Conservation (phyloP, 2,113 vertebrate genomes). For the Uria lomvia region DNA sequence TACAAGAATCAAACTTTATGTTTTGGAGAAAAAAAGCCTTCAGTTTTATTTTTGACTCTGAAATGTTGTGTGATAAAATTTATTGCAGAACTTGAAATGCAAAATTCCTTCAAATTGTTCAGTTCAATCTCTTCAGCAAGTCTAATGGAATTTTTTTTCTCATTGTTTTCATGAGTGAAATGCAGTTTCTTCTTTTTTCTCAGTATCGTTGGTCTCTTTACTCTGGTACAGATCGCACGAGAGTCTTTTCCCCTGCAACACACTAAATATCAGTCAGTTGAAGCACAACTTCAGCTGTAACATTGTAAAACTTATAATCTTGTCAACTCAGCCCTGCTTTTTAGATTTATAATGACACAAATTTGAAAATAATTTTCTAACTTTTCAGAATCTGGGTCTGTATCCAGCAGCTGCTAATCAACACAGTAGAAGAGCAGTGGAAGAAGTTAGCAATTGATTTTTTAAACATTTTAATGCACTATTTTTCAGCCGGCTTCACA, state of each 20-base stretch:
- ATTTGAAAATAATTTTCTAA: neutral
- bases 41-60: neutral
- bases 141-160: neutral
- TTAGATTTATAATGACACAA: neutral
- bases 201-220: neutral
- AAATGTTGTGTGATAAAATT: neutral
- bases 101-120: neutral
- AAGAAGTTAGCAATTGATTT: neutral
- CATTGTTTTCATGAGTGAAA: neutral
- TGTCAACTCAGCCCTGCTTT: neutral
- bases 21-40: neutral
- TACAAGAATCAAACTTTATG: neutral
- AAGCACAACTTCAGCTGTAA: neutral
- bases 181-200: neutral
- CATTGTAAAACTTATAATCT: neutral
- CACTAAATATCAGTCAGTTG: neutral
- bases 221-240: neutral
- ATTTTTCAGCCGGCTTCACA: neutral
- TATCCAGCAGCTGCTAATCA: neutral
- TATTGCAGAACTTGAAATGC: neutral
- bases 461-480: neutral
- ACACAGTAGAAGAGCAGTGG: neutral
- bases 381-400: neutral
- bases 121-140: neutral
- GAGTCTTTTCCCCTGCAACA: neutral